Base-by-base conservation (phyloP, 1,140 invertebrate genomes). In the Drosophila erecta region DNA sequence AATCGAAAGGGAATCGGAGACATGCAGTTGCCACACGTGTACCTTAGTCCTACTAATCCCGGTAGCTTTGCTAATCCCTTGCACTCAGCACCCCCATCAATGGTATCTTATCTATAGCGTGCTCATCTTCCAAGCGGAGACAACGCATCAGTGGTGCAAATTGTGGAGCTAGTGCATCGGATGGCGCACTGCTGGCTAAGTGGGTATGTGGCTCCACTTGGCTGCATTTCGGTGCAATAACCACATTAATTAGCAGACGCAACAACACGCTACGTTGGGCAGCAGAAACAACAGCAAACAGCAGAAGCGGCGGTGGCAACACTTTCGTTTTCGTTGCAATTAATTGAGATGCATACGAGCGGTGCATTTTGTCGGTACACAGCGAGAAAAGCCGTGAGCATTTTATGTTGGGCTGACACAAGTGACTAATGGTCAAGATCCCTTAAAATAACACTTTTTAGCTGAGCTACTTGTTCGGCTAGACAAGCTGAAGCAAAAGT, bases 301-400 rank as follows among this genome's bases (percentile, higher is more conserved):
- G 37, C 58, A 53, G 46, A 69, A 70, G 50, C 65, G 35, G 33
- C 64, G 20, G 66, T 33, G 33, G 69, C 62, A 79, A 89, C 76
- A 89, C 84, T 89, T 89, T 89, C 84, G 80, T 90, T 89, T 89
- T 87, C 79, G 75, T 73, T 89, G 84, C 79, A 84, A 81, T 81
- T 79, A 86, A 86, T 86, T 86, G 65, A 86, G 67, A 69, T 81
- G 69, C 75, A 81, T 67, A 11, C 62, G 24, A 58, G 59, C 15
- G 3, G 35, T 65, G 22, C n/a, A 24, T 47, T 47, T 22, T 49
- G 56, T 40, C 53, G 35, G 35, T 59, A 40, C 59, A 62, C 59
- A 33, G 59, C 12, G 56, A 61, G 33, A 24, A 24, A 24, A 24
- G 17, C 17, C 17, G 17, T 17, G 17, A 17, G 0, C 0, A 17